These are phyloP conservation scores for Epinephelus moara DNA, from an alignment of 2,113 vertebrate genomes.

Conservation along the genomic window DNA sequence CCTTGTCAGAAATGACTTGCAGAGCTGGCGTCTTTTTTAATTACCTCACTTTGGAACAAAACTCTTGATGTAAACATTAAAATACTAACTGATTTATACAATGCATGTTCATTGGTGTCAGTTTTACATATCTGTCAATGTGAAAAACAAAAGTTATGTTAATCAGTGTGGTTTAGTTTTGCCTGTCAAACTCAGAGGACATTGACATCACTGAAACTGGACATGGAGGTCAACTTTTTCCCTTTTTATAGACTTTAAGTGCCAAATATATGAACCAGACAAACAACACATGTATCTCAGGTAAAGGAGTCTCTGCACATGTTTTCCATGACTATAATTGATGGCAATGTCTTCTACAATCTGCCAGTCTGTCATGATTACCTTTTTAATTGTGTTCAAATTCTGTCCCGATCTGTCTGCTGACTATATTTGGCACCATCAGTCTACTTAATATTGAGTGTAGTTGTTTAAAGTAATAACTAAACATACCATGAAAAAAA, in stretches of 20 bases:
- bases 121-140: background rate
- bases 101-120: background rate
- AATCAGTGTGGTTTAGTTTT: no score
- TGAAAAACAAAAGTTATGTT: background rate
- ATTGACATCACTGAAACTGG: slow-evolving; percentile 11
- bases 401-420: background rate
- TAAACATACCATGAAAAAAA: background rate
- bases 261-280: slow-evolving; percentile 11
- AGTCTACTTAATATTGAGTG: background rate
- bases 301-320: background rate
- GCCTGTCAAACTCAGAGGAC: background rate
- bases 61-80: slow-evolving; percentile 17
- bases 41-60: slow-evolving; percentile 18
- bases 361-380: background rate
- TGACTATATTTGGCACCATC: background rate
- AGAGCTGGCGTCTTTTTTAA: background rate
- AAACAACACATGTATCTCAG: background rate
- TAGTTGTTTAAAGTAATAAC: background rate
- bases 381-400: no score
- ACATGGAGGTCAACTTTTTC: background rate
- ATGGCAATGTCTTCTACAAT: background rate
- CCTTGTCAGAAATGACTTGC: background rate
- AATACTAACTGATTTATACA: background rate
- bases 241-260: background rate
- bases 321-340: background rate